Evolutionary conservation across 2,888 invertebrate species (phyloP), one percentile per base, ranked within the genome.

Genomic region (Brenthis ino): DNA sequence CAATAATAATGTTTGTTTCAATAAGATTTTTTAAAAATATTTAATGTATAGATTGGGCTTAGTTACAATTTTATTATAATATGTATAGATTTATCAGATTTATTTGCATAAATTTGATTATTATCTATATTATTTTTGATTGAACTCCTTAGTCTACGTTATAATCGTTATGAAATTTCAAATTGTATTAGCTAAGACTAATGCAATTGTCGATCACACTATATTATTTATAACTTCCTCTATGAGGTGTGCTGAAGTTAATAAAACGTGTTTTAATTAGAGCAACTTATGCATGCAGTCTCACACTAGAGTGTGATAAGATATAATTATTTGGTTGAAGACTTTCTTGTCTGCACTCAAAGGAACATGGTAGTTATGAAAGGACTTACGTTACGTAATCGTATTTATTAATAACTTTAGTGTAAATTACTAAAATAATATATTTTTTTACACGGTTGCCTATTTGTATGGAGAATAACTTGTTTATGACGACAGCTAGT

Each of bases 261-360:
- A 33, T 6, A 53, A 53, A 37, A 63, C 37, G 33, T 4, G 61
- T 53, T 63, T 63, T 53, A 63, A 63, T 63, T 53, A 8, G 63
- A 63, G 43, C 63, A 63, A 63, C 14, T 37, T 3, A 6, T 63
- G 53, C 53, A 53, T 53, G 24, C 65, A 12, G 37, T 65, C 28
- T 53, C 33, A 56, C 48, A 16, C 24, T 43, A 43, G 11, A 43
- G 11, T 11, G 61, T 47, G 61, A 57, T 57, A 69, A 57, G 33
- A 48, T 16, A 55, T 55, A 54, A 51, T 60, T 65, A 60, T 65
- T 53, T 61, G 37, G 20, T 51, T 8, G 14, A 12, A 57, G 51
- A 61, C 68, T 70, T 72, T 72, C 72, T 48, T 68, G 68, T 68
- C 33, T 66, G 61, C n/a, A 47, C 60, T 60, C 14, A 12, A n/a